Evolutionary conservation across 2,888 invertebrate species (phyloP).

Genomic region (Cataglyphis cursor): DNA sequence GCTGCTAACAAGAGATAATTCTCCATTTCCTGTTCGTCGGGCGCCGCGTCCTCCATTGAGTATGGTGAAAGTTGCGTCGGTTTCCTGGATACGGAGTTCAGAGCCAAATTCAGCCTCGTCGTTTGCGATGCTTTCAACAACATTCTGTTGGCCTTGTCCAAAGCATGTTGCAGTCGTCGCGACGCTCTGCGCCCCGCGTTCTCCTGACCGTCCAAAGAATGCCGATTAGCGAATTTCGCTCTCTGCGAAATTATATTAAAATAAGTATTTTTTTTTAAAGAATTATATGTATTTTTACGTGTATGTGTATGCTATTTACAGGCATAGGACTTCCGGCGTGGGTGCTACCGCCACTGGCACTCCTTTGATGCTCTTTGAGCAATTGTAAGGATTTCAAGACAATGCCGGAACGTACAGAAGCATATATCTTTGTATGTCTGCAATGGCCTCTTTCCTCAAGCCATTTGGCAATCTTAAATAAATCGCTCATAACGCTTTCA

Average conservation of each 20-base stretch:
- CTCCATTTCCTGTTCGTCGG: conserved; percentile 93
- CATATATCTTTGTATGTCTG: conserved; percentile 92
- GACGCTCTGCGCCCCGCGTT: conserved; percentile 92
- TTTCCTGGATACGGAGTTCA: conserved; percentile 89
- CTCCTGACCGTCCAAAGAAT: conserved; percentile 88
- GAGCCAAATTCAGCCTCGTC: conserved; percentile 90
- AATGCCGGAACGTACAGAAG: conserved; percentile 92
- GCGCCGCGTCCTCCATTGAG: conserved; percentile 83
- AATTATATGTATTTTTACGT: background rate
- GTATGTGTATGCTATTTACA: conserved; percentile 86
- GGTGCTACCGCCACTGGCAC: conserved; percentile 92
- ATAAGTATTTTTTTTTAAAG: conserved; percentile 14
- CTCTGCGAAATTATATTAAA: conserved; percentile 87
- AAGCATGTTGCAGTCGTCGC: conserved; percentile 93
- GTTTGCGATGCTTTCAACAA: conserved; percentile 94
- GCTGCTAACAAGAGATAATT: conserved; percentile 94
- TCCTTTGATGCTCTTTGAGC: conserved; percentile 93
- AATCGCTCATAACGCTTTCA: conserved; percentile 90
- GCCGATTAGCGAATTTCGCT: conserved; percentile 91
- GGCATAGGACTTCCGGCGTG: conserved; percentile 89
- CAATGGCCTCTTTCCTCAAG: conserved; percentile 92
- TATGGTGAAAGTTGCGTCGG: conserved; percentile 84
- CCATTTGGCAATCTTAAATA: conserved; percentile 95
- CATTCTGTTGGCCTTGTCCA: conserved; percentile 91
- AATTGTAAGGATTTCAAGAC: conserved; percentile 92